These are phyloP conservation scores for Clupea harengus DNA, from an alignment of 2,113 vertebrate genomes.

Conservation along the genomic window DNA sequence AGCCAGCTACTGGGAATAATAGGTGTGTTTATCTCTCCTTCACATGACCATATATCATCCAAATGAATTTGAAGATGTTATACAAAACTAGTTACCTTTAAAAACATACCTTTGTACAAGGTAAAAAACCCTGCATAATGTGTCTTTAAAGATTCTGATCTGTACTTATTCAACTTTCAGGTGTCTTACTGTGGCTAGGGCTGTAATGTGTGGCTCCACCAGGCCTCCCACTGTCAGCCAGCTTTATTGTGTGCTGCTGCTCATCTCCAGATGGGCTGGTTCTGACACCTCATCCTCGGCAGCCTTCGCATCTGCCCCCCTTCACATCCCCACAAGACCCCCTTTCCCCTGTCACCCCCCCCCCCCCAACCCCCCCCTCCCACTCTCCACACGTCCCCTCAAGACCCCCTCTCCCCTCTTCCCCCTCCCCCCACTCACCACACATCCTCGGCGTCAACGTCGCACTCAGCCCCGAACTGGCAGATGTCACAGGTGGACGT, in stretches of 20 bases:
- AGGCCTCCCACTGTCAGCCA: neutral
- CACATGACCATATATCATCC: no score
- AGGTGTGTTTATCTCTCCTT: no score
- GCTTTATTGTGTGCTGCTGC: neutral
- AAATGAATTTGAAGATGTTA: no score
- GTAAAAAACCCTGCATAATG: neutral
- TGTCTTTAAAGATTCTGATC: neutral
- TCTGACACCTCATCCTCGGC: neutral
- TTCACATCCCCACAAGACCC: neutral
- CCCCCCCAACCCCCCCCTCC: neutral
- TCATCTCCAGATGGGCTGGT: neutral
- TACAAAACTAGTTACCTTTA: neutral
- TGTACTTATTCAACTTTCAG: neutral
- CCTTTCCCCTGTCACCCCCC: neutral
- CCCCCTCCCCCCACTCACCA: slow-evolving; percentile 75
- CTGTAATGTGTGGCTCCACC: no score
- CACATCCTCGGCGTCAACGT: slow-evolving; percentile 97
- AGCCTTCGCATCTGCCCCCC: no score
- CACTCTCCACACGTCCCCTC: neutral
- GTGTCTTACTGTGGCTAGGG: neutral
- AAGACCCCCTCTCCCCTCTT: neutral
- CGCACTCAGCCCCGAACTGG: slow-evolving; percentile 97
- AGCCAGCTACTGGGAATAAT: no score
- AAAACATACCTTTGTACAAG: neutral
- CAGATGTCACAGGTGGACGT: slow-evolving; percentile 98